Evolutionary conservation across 1,140 invertebrate species (phyloP), one percentile per base, ranked within the genome.

Genomic region (Apolygus lucorum): DNA sequence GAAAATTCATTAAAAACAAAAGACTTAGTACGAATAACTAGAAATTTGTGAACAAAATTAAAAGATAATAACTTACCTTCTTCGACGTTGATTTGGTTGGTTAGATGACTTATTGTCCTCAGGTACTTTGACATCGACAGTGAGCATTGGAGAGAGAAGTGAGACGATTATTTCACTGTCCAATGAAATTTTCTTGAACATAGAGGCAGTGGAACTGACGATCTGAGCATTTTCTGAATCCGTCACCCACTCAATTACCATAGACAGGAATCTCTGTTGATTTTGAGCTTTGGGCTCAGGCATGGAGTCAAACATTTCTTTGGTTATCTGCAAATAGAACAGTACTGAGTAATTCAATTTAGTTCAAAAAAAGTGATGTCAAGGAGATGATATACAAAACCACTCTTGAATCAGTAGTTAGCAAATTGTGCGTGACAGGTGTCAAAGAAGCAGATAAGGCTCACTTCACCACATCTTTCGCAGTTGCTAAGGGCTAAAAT

Each of bases 131-230:
- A 63, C 64, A 17, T 66, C 67, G 34, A 69, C 71, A 28, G 28
- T 66, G 17, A 80, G 76, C 87, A 90, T 88, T 49, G 75, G 76
- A 21, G 81, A 77, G 0, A 91, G 76, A 71, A 89, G 84, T 8
- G 82, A 76, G 1, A 84, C 79, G 49, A 91, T 79, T 17, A 88
- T 79, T 27, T 81, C 75, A 4, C 86, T 85, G 69, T 91, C 82
- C 22, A 91, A 77, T 73, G 83, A 79, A 64, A 93, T 86, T 72
- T 85, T 85, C 75, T 88, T 90, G 42, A 92, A 83, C 1, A 85
- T 77, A 74, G 85, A 87, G 52, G 84, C 84, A 0, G 85, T 84
- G 0, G 79, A 76, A 34, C 84, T 81, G 8, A 85, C 79, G 4
- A 90, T 83, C n/a, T 76, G 79, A 21, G 74, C 74, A 0, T 77